Evolutionary conservation across 2,888 invertebrate species (phyloP).

Genomic region (Tricholauxania praeusta): DNA sequence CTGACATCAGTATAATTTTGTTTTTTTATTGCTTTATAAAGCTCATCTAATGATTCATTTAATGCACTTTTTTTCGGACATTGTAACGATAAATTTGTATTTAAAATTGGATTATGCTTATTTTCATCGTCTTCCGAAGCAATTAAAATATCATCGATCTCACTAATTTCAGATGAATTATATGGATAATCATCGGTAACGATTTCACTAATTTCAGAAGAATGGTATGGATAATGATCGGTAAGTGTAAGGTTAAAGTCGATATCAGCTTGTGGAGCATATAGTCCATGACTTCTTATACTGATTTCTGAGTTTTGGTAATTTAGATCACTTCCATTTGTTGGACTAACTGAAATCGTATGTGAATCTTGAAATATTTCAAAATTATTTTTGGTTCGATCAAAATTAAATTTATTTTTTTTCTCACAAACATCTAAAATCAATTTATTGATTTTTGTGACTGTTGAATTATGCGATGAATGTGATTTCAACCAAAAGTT

Average conservation of each 20-base stretch:
- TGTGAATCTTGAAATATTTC: slow-evolving; percentile 34
- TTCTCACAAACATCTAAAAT: background rate
- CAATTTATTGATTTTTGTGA: slow-evolving; percentile 3
- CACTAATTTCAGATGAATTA: slow-evolving; percentile 67
- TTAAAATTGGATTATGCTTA: slow-evolving; percentile 40
- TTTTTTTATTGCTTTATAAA: slow-evolving; percentile 76
- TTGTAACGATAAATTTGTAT: slow-evolving; percentile 26
- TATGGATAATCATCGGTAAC: slow-evolving; percentile 67
- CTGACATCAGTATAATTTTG: slow-evolving; percentile 51
- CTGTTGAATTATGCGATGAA: background rate
- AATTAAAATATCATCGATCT: slow-evolving; percentile 61
- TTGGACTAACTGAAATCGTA: slow-evolving; percentile 63
- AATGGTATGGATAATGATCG: slow-evolving; percentile 67
- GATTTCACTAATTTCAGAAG: slow-evolving; percentile 66
- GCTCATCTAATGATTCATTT: slow-evolving; percentile 72
- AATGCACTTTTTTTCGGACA: slow-evolving; percentile 52
- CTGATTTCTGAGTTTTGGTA: slow-evolving; percentile 77
- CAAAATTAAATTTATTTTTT: slow-evolving; percentile 10
- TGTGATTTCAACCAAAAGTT: background rate
- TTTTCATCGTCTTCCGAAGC: slow-evolving; percentile 63
- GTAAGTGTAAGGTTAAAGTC: slow-evolving; percentile 69
- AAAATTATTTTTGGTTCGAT: slow-evolving; percentile 1
- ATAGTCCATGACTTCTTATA: slow-evolving; percentile 74
- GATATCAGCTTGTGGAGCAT: slow-evolving; percentile 73
- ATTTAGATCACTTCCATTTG: slow-evolving; percentile 75